Percentiles rank a stretch among this genome's conserved stretches.
phyloP scores from a whole-genome alignment of 1,140 invertebrate species.

The Philopotamus ludificatus region DNA sequence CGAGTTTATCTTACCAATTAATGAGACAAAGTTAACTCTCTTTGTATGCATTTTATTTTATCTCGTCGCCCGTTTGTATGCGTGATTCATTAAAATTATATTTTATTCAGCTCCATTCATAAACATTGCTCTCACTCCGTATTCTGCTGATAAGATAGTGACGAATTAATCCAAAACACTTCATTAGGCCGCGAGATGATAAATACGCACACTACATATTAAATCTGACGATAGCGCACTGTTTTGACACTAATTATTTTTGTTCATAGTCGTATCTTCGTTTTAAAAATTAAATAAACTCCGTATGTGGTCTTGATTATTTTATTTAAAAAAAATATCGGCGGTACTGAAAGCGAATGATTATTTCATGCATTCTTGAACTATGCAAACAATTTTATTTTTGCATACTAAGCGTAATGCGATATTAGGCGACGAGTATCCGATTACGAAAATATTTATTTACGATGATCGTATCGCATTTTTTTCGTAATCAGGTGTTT shows the following conservation, averaged over 20 bases:
- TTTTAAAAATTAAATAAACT: too few relatives aligned
- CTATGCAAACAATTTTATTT: too few relatives aligned
- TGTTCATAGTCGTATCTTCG: background rate
- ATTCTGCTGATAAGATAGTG: constrained; percentile 18
- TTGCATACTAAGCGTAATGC: too few relatives aligned
- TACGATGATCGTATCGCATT: too few relatives aligned
- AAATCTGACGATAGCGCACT: constrained; percentile 16
- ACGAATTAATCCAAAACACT: constrained; percentile 16
- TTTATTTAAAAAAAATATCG: too few relatives aligned
- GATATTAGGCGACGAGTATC: too few relatives aligned
- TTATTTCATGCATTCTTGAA: too few relatives aligned
- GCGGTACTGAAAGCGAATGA: too few relatives aligned
- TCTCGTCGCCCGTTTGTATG: background rate
- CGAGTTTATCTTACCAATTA: constrained; percentile 17
- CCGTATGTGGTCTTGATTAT: too few relatives aligned
- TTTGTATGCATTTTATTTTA: background rate
- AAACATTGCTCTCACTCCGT: constrained; percentile 5
- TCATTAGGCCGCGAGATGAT: constrained; percentile 15
- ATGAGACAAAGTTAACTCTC: constrained; percentile 16
- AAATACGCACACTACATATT: constrained; percentile 19
- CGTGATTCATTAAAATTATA: constrained; percentile 20
- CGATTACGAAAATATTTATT: too few relatives aligned
- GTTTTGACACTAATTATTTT: constrained; percentile 13
- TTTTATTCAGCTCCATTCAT: constrained; percentile 14
- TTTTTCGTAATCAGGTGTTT: too few relatives aligned